Base-by-base conservation (phyloP, 1,140 invertebrate genomes). In the Marisa cornuarietis region DNA sequence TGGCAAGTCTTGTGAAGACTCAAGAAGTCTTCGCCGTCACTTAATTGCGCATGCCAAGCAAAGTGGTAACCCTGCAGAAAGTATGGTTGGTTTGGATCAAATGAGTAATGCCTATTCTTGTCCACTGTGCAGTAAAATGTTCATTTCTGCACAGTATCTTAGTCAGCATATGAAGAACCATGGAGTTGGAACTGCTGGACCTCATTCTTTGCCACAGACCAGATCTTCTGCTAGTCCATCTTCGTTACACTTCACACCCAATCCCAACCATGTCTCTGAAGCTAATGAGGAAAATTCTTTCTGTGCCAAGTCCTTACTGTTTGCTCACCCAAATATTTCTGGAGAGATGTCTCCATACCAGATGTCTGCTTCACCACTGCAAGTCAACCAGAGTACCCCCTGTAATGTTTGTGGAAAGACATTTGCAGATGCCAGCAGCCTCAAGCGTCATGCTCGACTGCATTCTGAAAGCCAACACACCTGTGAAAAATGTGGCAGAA, bases 331-430 rank as follows among this genome's bases (percentile, higher is more conserved):
- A 18, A 58, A 58, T 58, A 18, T 18, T 58, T 58, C 16, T 58
- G 54, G 54, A 58, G 54, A 18, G 4, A 18, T 58, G 54, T 58
- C 54, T 14, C 16, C 54, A 58, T 8, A 58, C 16, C 11, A 58
- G 54, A 58, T 58, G 11, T 58, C 16, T 58, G 8, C 54, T 18
- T 58, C 54, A 58, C 11, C 54, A 58, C 11, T 58, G 1, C 11
- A 58, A 18, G 54, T 58, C 54, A 11, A 58, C 11, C 54, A 58
- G 54, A 8, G 13, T 61, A 65, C 74, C n/a, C 18, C 24, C n/a
- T 79, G 77, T 22, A 68, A 79, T 14, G 68, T 79, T 22, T 79
- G 77, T n/a, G 77, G 77, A 24, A 79, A 79, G 42, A 54, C 62
- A 14, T 79, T 79, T 72, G 51, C 77, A 14, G 68, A 72, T 62